Conservation (phyloP, 1,140 invertebrate genomes). For the Cataglyphis hispanica region DNA sequence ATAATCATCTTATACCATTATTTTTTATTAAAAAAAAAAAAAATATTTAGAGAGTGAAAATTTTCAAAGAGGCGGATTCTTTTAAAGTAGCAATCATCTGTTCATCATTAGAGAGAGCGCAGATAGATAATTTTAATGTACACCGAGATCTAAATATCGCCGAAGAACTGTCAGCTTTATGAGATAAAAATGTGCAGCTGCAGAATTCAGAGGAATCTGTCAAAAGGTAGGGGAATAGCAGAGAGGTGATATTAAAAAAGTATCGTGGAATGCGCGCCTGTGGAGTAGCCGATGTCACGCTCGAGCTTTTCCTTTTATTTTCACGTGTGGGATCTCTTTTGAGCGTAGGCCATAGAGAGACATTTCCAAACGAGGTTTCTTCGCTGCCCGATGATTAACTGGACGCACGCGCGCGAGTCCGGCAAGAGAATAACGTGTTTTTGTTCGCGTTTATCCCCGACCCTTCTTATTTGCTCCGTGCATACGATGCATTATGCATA, state of each 20-base stretch:
- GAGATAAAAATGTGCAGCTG: background rate
- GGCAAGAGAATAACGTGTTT: conserved; percentile 52
- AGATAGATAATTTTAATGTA: conserved; percentile 1
- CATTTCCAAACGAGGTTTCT: conserved; percentile 64
- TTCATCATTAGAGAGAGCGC: conserved; percentile 39
- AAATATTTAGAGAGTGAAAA: background rate
- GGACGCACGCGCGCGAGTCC: background rate
- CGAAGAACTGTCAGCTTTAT: conserved; percentile 7
- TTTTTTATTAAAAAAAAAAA: background rate
- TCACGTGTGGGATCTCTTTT: conserved; percentile 19
- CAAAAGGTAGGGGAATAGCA: conserved; percentile 22
- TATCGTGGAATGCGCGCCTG: conserved; percentile 11
- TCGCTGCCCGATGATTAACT: conserved; percentile 52
- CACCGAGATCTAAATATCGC: background rate
- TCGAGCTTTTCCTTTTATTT: conserved; percentile 51
- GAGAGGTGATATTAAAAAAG: conserved; percentile 60
- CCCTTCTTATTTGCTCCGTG: conserved; percentile 50
- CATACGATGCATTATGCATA: conserved; percentile 61
- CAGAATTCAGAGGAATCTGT: conserved; percentile 55
- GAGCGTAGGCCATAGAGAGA: conserved; percentile 35
- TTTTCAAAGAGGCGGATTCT: background rate
- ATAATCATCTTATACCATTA: background rate
- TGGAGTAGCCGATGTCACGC: conserved; percentile 3
- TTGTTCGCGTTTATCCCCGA: conserved; percentile 55
- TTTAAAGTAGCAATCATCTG: conserved; percentile 24